Base-by-base conservation (phyloP, 2,797 vertebrate species). In the Alcedo atthis region DNA sequence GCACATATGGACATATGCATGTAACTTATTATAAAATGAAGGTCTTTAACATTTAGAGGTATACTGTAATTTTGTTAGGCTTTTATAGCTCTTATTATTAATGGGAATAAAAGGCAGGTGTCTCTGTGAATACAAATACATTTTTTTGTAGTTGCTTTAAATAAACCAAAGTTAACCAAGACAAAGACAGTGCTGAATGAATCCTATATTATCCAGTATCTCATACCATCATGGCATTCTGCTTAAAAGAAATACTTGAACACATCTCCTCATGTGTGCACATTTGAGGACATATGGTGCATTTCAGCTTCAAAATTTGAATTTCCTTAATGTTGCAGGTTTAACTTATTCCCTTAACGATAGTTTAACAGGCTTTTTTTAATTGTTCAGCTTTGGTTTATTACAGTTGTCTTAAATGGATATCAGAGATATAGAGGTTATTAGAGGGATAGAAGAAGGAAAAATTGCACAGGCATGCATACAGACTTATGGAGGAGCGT, bases 241-340 rank as follows among this genome's bases (percentile, higher is more conserved):
- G 33, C 91, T 94, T 92, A 71, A 91, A 79, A 62, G 66, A 75
- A 94, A 51, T 57, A 14, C 87, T 89, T 88, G 92, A 93, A 90
- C 78, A 77, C 76, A 51, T 96, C 69, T 94, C 80, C 64, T 95
- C 43, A 58, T 69, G 35, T 75, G 57, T 91, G 68, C 79, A 32
- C 64, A 77, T 66, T 95, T 78, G 59, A 89, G 68, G 91, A 92
- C 97, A 97, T 98, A 97, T 95, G 97, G 97, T 95, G 22, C 90
- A 94, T 97, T 97, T 97, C 93, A 89, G 67, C 92, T 96, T 97
- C 96, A 96, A 96, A 95, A 96, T 96, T 91, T 96, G 74, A 91
- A 96, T 97, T 97, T 95, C 93, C 94, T 96, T 95, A 78, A 96
- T 94, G 96, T 93, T 78, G 78, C 86, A 90, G 73, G 87, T 96